Percentiles rank a stretch among this genome's conserved stretches.
Conservation (phyloP, 2,888 invertebrate genomes). For the Tromatobia lineatoria region DNA sequence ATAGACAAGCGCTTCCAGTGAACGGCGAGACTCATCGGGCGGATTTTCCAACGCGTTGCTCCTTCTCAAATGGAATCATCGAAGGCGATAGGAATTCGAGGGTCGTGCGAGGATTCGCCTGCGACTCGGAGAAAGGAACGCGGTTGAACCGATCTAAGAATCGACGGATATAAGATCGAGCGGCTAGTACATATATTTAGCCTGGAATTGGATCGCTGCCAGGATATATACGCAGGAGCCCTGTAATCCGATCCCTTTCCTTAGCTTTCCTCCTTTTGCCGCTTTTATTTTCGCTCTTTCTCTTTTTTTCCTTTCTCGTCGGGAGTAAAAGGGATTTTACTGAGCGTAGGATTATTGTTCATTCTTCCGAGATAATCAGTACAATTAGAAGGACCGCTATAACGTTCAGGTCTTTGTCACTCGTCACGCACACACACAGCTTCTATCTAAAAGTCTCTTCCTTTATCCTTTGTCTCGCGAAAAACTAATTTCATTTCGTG, state of each 20-base stretch:
- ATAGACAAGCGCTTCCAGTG: slow-evolving; percentile 21
- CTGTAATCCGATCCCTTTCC: slow-evolving; percentile 75
- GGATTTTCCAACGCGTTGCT: slow-evolving; percentile 26
- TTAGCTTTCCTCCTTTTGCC: slow-evolving; percentile 25
- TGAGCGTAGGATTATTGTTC: slow-evolving; percentile 40
- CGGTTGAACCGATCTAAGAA: slow-evolving; percentile 38
- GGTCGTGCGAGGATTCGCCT: slow-evolving; percentile 4
- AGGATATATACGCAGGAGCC: slow-evolving; percentile 72
- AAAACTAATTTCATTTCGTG: slow-evolving; percentile 3
- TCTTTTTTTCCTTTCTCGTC: slow-evolving; percentile 2
- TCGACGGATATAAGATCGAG: slow-evolving; percentile 54
- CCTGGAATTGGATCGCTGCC: slow-evolving; percentile 75
- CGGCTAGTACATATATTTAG: slow-evolving; percentile 71
- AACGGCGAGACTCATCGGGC: slow-evolving; percentile 1
- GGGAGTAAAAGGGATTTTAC: slow-evolving; percentile 20
- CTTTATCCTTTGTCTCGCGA: not conserved
- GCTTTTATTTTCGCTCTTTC: slow-evolving; percentile 2
- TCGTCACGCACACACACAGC: not conserved
- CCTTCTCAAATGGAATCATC: slow-evolving; percentile 8
- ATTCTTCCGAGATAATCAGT: slow-evolving; percentile 41
- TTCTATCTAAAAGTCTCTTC: not conserved
- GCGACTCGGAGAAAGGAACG: slow-evolving; percentile 20
- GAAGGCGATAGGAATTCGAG: slow-evolving; percentile 33
- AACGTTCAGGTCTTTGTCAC: slow-evolving; percentile 21
- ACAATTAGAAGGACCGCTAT: slow-evolving; percentile 30